These are phyloP conservation scores for Sebastes cheni DNA, from an alignment of 2,797 vertebrate genomes.

Conservation along the genomic window DNA sequence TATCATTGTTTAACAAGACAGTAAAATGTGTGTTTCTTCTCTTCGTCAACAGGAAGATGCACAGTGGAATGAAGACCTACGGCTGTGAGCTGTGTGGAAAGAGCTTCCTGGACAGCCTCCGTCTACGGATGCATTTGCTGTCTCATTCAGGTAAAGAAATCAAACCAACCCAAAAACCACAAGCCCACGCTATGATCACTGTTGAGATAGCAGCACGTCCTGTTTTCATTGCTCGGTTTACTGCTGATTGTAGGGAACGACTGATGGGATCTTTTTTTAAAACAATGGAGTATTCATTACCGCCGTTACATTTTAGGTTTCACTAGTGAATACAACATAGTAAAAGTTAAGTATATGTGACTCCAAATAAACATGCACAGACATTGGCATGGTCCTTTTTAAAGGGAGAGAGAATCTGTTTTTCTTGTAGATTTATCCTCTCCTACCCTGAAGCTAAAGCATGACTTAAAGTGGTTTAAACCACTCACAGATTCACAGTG, in stretches of 20 bases:
- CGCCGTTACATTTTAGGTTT: not conserved
- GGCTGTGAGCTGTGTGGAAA: slow-evolving; percentile 97
- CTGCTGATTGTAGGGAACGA: not conserved
- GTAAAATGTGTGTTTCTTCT: slow-evolving; percentile 50
- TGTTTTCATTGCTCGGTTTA: not conserved
- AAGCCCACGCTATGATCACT: not conserved
- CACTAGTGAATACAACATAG: not conserved
- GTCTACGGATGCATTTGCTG: slow-evolving; percentile 98
- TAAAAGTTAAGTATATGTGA: not conserved
- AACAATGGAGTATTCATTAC: not conserved
- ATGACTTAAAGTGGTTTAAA: not conserved
- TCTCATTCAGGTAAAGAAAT: slow-evolving; percentile 92
- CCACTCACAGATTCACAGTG: not conserved
- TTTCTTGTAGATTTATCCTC: not conserved
- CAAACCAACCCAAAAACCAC: slow-evolving; percentile 1
- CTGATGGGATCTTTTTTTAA: not conserved
- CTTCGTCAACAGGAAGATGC: slow-evolving; percentile 90
- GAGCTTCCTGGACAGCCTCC: slow-evolving; percentile 94
- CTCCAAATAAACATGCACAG: not conserved
- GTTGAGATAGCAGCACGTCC: not conserved
- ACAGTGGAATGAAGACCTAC: slow-evolving; percentile 98
- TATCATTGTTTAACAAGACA: not conserved
- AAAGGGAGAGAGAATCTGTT: not conserved
- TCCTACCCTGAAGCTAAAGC: not conserved
- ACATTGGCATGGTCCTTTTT: not conserved